Percentiles rank a stretch among this genome's conserved stretches.
These are phyloP conservation scores for Chionomys nivalis DNA, from an alignment of 2,113 vertebrate species.

Conservation along the genomic window DNA sequence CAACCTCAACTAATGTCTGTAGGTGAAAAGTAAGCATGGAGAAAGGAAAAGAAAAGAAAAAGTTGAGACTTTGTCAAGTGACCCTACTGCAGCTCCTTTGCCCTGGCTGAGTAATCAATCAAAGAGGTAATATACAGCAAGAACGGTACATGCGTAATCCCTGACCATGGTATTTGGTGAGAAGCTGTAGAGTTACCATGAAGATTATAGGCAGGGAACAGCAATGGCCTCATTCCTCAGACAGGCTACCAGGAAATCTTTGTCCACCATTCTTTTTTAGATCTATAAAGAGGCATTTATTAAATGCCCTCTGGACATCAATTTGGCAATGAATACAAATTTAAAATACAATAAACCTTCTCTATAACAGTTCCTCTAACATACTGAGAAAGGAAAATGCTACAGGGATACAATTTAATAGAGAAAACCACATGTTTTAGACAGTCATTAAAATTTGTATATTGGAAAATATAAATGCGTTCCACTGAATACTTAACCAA, in stretches of 20 bases:
- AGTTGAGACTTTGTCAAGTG: neutral
- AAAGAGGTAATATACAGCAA: rapidly evolving
- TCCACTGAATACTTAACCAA: conserved; percentile 70
- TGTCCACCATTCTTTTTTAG: neutral
- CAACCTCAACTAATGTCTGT: neutral
- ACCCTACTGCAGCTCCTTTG: neutral
- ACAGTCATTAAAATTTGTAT: conserved; percentile 61
- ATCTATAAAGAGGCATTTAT: conserved; percentile 58
- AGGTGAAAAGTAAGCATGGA: neutral
- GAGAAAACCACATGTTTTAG: conserved; percentile 56
- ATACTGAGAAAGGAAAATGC: conserved; percentile 67
- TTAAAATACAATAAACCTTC: conserved; percentile 65
- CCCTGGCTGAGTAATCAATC: neutral
- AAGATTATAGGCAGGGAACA: neutral
- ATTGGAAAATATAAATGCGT: conserved; percentile 70
- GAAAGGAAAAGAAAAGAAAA: neutral
- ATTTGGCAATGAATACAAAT: conserved; percentile 57
- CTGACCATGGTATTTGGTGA: too few relatives aligned
- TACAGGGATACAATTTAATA: conserved; percentile 62
- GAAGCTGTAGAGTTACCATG: neutral
- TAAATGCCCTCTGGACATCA: conserved; percentile 41
- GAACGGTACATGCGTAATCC: rapidly evolving
- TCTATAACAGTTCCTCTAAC: conserved; percentile 35
- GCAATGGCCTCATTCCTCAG: rapidly evolving
- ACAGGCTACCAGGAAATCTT: neutral